Base-by-base conservation (phyloP, 2,888 invertebrate genomes). In the Synanthedon tipuliformis region DNA sequence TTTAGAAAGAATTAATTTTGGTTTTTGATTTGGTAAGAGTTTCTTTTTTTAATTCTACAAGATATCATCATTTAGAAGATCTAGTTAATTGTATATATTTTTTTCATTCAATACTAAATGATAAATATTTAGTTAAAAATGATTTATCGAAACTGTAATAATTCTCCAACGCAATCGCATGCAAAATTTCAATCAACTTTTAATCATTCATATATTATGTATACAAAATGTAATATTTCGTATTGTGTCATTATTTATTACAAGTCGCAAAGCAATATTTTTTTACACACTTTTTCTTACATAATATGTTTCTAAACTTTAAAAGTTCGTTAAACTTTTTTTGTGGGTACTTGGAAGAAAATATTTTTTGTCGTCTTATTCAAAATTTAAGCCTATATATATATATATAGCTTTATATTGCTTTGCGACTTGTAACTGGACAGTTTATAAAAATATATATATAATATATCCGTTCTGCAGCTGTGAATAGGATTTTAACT, bases 391-490 rank as follows among this genome's bases (percentile, higher is more conserved):
- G n/a, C n/a, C n/a, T n/a, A n/a, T n/a, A n/a, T n/a, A n/a, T n/a
- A n/a, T n/a, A n/a, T n/a, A n/a, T n/a, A n/a, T n/a, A n/a, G n/a
- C n/a, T n/a, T n/a, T n/a, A n/a, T 45, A 13, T 45, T 45, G 45
- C 45, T 45, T 45, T 13, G 8, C 4, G n/a, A 45, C 45, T 8
- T 15, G 59, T 69, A 69, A 72, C 69, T 71, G 71, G 69, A 71
- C 72, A 75, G 69, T 75, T 66, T 67, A 65, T 67, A 62, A 66
- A 70, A 73, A 67, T 70, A 73, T 64, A 69, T 83, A 78, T 83
- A 71, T 72, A n/a, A n/a, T 65, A 69, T 83, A 78, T 83, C 81
- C 79, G 80, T 81, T 81, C 78, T 75, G 73, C 79, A 79, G 82
- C 81, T 84, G 82, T 84, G 83, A 81, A 78, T 84, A 82, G 64